Evolutionary conservation across 1,140 invertebrate species (phyloP), one percentile per base, ranked within the genome.

Genomic region (Lasioglossum baleicum): DNA sequence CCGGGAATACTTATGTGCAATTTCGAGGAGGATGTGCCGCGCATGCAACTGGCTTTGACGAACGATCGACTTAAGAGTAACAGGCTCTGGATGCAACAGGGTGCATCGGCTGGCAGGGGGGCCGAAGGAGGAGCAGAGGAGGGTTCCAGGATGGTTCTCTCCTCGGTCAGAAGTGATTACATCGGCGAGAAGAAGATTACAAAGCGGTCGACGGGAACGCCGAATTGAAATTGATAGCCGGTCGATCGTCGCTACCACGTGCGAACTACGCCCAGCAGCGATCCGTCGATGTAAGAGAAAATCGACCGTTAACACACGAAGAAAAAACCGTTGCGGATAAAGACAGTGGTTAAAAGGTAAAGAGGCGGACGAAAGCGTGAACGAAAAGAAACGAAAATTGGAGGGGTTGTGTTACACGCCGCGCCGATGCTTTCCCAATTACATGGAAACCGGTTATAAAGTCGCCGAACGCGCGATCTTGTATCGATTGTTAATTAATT

Each of bases 221-320:
- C 66, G 81, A 84, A 84, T 80, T 84, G 70, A 84, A 83, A 84
- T 84, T 84, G 83, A 84, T 84, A 84, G 81, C 81, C 70, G 53
- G 35, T 44, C 63, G 67, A 53, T 83, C 53, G 40, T 17, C 20
- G 81, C 81, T 83, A 83, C 81, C 81, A 84, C 75, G 83, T 60
- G 71, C 81, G 78, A 79, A 80, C 70, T 80, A 44, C 70, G 64
- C 35, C 58, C 26, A 31, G 48, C 6, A 48, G 68, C 63, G 40
- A 13, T 51, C 15, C n/a, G 22, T 26, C 40, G 60, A 20, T 10
- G 10, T 13, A 69, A 10, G 64, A 75, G 51, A 65, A 56, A 76
- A 44, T n/a, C 6, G 42, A 66, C 20, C 26, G 35, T 56, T 22
- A 31, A 15, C 68, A 85, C 20, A 26, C 69, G 75, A 71, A 53